Evolutionary conservation across 2,113 vertebrate species (phyloP), one percentile per base, ranked within the genome.

Genomic region (Patagioenas fasciata): DNA sequence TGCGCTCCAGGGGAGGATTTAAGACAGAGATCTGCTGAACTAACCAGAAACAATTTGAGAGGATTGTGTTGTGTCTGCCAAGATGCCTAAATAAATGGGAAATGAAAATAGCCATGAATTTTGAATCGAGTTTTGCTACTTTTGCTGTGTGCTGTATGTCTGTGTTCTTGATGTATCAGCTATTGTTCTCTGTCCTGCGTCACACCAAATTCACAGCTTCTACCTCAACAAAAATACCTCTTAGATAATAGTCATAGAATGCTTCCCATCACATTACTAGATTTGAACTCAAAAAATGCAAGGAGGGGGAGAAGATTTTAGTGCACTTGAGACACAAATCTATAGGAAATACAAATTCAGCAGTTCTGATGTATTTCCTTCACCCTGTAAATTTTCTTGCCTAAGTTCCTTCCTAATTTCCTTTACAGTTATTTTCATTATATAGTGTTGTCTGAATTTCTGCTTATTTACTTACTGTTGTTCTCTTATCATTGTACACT

Each of bases 81-180:
- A 91, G n/a, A 86, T 62, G 73, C 51, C 85, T 91, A 94, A 90
- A 87, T 81, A 90, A 89, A 94, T 70, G 69, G 58, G 54, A 90
- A 85, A 83, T 58, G 11, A 90, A 94, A 93, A 93, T 15, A 92
- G 72, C 10, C 66, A 53, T 24, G 48, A 86, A 91, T 96, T 81
- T 69, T 82, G 40, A 93, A 69, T 53, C 5, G 7, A 78, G 72
- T 34, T 84, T 84, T 80, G 61, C 69, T 93, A 24, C 44, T 88
- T 93, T 18, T 34, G 17, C 38, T 62, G 42, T n/a, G 20, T 5
- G 6, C 58, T 69, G 20, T 38, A 40, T 10, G 40, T 19, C 40
- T 80, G 53, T 2, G 1, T 36, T 92, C 83, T 44, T 77, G 34
- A 81, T 44, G 13, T 21, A 80, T 34, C 64, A 44, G 53, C 77